These are phyloP conservation scores for Phoxinus phoxinus DNA, from an alignment of 2,113 vertebrate species.

Conservation along the genomic window DNA sequence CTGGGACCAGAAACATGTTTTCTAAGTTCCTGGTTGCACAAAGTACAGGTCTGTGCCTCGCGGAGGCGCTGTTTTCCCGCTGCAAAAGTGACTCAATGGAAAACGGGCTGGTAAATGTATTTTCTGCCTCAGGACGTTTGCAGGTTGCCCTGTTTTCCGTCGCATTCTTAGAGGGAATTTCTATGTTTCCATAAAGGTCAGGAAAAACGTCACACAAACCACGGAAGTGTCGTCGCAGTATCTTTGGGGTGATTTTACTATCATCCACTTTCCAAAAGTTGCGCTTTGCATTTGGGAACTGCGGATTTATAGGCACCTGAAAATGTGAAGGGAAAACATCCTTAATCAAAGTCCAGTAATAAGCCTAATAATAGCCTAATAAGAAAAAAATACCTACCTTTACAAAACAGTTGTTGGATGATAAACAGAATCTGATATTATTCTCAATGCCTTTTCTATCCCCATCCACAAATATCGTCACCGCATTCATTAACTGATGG, in stretches of 20 bases:
- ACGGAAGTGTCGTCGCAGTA: conserved; percentile 44
- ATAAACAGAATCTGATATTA: conserved; percentile 49
- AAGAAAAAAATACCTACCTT: conserved; percentile 25
- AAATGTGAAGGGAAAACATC: neutral
- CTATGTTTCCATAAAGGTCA: neutral
- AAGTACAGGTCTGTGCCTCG: neutral
- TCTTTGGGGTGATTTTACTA: conserved; percentile 37
- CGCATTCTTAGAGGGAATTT: neutral
- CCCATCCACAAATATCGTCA: conserved; percentile 30
- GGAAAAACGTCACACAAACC: conserved; percentile 38
- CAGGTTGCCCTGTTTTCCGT: neutral
- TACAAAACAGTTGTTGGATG: conserved; percentile 48
- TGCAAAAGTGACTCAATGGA: conserved; percentile 52
- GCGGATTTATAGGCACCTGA: conserved; percentile 47
- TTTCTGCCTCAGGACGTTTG: neutral
- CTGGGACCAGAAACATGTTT: neutral
- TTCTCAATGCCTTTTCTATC: conserved; percentile 42
- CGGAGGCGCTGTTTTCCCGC: conserved; percentile 5
- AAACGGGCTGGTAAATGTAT: conserved; percentile 46
- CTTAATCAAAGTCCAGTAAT: neutral
- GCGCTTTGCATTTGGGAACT: conserved; percentile 27
- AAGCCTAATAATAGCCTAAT: neutral
- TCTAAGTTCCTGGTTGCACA: no score
- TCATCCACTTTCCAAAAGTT: conserved; percentile 54
- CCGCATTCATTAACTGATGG: conserved; percentile 43